These are phyloP conservation scores for Falco punctatus DNA, from an alignment of 2,113 vertebrate species.

Conservation along the genomic window DNA sequence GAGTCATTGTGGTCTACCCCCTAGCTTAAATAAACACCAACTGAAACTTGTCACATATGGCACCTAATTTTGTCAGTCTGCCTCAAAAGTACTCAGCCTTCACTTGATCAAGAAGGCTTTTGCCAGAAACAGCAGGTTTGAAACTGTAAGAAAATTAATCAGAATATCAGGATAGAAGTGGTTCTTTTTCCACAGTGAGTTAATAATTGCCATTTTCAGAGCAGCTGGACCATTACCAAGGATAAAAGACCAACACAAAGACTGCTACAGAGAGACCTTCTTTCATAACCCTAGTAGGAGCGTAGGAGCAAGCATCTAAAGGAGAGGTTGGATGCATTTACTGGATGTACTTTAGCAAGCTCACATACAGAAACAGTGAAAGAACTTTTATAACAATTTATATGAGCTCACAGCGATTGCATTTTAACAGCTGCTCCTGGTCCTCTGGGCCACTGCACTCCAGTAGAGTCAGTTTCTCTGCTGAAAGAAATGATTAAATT, in stretches of 20 bases:
- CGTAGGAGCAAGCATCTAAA: conserved; percentile 5
- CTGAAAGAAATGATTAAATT: conserved; percentile 46
- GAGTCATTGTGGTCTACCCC: conserved; percentile 24
- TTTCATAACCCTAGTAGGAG: conserved; percentile 17
- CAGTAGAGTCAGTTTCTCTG: conserved; percentile 48
- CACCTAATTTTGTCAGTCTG: conserved; percentile 55
- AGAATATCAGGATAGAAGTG: not conserved
- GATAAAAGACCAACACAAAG: conserved; percentile 52
- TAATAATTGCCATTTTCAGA: conserved; percentile 54
- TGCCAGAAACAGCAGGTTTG: conserved; percentile 60
- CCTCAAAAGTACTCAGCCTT: conserved; percentile 14
- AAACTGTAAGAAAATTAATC: conserved; percentile 55
- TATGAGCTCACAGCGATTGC: conserved; percentile 34
- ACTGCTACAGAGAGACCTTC: conserved; percentile 36
- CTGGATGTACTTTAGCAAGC: conserved; percentile 13
- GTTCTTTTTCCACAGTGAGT: conserved; percentile 2
- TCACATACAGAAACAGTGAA: conserved; percentile 45
- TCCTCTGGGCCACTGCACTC: conserved; percentile 48
- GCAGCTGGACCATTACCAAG: conserved; percentile 27
- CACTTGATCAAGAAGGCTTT: conserved; percentile 64
- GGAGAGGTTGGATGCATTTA: conserved; percentile 20
- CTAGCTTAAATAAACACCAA: conserved; percentile 44
- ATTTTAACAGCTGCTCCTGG: conserved; percentile 64
- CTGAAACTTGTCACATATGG: conserved; percentile 31
- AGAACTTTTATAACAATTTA: conserved; percentile 59